phyloP scores from a whole-genome alignment of 2,113 vertebrate genomes.

The Microcebus jonahi region DNA sequence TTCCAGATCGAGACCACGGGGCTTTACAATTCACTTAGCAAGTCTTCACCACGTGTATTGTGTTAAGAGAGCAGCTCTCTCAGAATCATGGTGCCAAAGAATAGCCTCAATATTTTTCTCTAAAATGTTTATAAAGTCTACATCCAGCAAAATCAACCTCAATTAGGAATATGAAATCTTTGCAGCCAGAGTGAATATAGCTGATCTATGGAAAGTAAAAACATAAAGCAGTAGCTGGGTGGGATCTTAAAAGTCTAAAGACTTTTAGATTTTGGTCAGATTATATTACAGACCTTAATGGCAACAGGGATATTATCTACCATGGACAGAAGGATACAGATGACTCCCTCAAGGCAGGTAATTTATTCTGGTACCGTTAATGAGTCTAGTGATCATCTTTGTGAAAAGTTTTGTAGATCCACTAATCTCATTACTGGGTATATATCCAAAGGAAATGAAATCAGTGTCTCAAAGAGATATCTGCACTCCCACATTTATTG shows the following conservation, averaged over 20 bases:
- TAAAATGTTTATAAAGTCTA: not conserved
- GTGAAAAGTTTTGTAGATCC: not conserved
- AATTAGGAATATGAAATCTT: not conserved
- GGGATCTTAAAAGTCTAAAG: not conserved
- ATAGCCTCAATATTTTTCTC: not conserved
- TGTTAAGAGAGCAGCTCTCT: not conserved
- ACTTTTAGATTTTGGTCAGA: not conserved
- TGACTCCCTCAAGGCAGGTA: not conserved
- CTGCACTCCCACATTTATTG: not conserved
- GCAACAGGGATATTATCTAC: not conserved
- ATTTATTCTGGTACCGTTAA: not conserved
- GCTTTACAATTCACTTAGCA: not conserved
- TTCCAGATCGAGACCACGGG: fast-evolving
- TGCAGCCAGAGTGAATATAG: not conserved
- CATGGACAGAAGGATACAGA: not conserved
- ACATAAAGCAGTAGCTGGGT: not conserved
- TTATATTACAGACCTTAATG: not conserved
- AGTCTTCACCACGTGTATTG: fast-evolving
- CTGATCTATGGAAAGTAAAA: not conserved
- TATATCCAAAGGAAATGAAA: not conserved
- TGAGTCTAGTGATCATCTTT: not conserved
- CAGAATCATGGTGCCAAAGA: not conserved
- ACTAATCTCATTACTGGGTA: not conserved
- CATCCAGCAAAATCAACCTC: not conserved
- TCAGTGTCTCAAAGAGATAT: not conserved